phyloP scores from a whole-genome alignment of 2,113 vertebrate genomes.

The Cairina moschata region DNA sequence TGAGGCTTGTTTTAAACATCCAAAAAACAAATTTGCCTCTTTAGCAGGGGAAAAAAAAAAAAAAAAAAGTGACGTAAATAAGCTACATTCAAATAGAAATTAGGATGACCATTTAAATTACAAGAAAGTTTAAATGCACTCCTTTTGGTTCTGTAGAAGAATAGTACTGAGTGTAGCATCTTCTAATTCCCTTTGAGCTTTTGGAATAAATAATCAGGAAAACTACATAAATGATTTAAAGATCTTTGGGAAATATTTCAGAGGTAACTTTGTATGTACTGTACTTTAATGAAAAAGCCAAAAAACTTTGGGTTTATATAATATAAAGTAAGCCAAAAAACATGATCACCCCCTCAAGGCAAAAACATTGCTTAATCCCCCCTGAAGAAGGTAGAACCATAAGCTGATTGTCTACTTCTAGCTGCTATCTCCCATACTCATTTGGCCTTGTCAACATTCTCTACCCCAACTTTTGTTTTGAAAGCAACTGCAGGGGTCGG shows the following conservation, averaged over 20 bases:
- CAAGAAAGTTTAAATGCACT: not conserved
- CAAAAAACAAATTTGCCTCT: not conserved
- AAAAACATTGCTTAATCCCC: not conserved
- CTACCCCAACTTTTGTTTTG: not conserved
- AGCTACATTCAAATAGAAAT: not conserved
- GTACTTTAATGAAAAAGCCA: not conserved
- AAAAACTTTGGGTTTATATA: not conserved
- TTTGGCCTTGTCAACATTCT: not conserved
- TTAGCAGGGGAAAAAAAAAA: not conserved
- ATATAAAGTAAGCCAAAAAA: not conserved
- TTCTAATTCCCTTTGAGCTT: not conserved
- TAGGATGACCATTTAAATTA: not conserved
- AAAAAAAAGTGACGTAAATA: not conserved
- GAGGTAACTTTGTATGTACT: conserved; percentile 30
- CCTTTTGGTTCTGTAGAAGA: not conserved
- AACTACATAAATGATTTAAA: not conserved
- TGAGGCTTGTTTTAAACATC: fast-evolving
- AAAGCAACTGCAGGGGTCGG: not conserved
- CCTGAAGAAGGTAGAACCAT: not conserved
- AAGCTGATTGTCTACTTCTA: not conserved
- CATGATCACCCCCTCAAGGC: not conserved
- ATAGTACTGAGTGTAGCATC: not conserved
- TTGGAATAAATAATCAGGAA: conserved; percentile 15
- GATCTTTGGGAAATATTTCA: conserved; percentile 55
- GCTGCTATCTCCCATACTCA: not conserved